These are phyloP conservation scores for Hylomyscus alleni DNA, from an alignment of 2,797 vertebrate species.

Conservation along the genomic window DNA sequence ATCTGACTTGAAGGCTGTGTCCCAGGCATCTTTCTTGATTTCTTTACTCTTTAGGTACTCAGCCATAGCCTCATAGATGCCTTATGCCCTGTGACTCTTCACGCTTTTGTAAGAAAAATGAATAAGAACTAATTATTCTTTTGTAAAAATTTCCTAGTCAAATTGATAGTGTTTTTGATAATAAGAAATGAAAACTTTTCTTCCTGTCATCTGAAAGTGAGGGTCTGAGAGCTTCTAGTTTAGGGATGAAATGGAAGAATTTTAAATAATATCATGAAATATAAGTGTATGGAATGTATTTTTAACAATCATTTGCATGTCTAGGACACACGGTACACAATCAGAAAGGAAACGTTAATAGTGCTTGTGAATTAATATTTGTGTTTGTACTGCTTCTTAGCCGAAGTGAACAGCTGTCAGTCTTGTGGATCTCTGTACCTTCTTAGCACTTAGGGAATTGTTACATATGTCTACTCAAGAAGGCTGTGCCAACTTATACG, in stretches of 20 bases:
- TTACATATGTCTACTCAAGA: not conserved
- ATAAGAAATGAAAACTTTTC: not conserved
- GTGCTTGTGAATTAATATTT: slow-evolving; percentile 39
- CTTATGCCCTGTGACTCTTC: not conserved
- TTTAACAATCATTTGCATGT: not conserved
- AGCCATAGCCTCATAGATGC: not conserved
- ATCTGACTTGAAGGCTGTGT: not conserved
- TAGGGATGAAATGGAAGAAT: not conserved
- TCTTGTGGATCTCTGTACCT: not conserved
- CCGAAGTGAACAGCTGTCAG: not conserved
- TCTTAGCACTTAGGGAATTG: not conserved
- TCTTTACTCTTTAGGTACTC: not conserved
- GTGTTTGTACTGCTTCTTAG: not conserved
- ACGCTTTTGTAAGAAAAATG: not conserved
- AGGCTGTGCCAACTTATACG: not conserved
- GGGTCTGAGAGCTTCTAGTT: not conserved
- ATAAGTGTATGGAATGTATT: not conserved
- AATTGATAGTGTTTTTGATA: not conserved
- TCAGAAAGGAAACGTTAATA: not conserved
- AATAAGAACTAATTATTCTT: not conserved
- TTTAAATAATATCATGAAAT: slow-evolving; percentile 19
- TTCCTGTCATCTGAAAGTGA: not conserved
- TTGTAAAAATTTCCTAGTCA: not conserved
- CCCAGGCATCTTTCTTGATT: not conserved
- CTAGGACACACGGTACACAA: not conserved